Evolutionary conservation across 2,113 vertebrate genomes (phyloP).

Genomic region (Lophotis ruficrista): DNA sequence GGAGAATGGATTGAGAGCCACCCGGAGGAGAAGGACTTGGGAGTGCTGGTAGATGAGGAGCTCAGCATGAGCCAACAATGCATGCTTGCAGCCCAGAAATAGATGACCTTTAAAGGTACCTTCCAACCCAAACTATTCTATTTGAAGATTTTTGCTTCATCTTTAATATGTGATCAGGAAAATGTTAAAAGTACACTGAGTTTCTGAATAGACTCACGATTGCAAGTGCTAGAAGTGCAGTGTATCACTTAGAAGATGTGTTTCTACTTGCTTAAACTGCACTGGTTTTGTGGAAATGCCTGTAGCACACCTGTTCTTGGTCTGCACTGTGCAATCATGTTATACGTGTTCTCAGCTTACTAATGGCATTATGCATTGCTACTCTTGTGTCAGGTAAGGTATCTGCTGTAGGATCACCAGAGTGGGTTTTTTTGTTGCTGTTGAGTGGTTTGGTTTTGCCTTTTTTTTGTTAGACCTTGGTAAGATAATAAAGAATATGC

Average conservation of each 20-base stretch:
- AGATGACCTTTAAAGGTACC: no score
- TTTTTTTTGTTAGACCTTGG: background rate
- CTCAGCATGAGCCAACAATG: no score
- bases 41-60: no score
- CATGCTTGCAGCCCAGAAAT: no score
- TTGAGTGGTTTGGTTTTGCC: background rate
- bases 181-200: background rate
- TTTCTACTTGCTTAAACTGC: background rate
- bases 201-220: background rate
- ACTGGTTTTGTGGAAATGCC: background rate
- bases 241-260: background rate
- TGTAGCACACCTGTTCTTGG: rapidly evolving
- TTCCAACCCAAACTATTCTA: no score
- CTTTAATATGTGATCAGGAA: background rate
- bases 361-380: background rate
- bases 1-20: no score
- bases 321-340: background rate
- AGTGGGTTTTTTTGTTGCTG: background rate
- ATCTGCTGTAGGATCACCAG: background rate
- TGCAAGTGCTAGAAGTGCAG: background rate
- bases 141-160: background rate
- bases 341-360: background rate
- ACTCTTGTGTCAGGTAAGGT: background rate
- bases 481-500: background rate
- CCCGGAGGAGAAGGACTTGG: no score